A percentile compares a stretch with the other conserved stretches of the same genome.
phyloP scores from a whole-genome alignment of 2,797 vertebrate genomes.

The Hypotaenidia okinawae region DNA sequence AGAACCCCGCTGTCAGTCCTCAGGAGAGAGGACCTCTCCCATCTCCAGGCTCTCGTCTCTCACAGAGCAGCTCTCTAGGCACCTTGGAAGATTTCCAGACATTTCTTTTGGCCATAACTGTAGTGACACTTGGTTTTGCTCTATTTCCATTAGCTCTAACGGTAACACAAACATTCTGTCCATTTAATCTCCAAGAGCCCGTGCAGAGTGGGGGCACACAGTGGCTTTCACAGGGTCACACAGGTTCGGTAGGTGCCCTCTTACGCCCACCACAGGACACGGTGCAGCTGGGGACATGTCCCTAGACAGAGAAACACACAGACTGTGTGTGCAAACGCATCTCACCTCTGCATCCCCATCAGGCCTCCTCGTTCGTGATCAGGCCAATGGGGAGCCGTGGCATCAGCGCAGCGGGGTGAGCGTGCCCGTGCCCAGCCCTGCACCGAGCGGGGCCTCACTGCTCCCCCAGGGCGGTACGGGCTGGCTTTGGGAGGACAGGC shows the following conservation, averaged over 20 bases:
- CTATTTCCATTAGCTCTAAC: background rate
- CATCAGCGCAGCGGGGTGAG: background rate
- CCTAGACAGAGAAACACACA: background rate
- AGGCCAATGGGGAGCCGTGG: no score
- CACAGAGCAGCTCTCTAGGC: background rate
- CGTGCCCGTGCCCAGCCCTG: fast-evolving
- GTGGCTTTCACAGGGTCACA: background rate
- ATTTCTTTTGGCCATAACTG: background rate
- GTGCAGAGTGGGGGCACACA: background rate
- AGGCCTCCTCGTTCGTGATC: no score
- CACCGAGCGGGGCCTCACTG: background rate
- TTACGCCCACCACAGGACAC: fast-evolving
- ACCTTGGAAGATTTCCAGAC: background rate
- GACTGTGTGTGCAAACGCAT: background rate
- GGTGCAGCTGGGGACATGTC: no score
- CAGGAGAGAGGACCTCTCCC: background rate
- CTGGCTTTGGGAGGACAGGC: background rate
- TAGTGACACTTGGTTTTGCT: background rate
- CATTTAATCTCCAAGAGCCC: background rate
- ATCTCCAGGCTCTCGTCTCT: background rate
- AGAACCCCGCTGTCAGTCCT: background rate
- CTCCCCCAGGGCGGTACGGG: background rate
- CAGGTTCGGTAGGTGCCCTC: background rate
- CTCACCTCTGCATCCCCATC: background rate
- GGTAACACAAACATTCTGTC: background rate